Evolutionary conservation across 2,888 invertebrate genomes (phyloP), one percentile per base, ranked within the genome.

Genomic region (Stramonita haemastoma): DNA sequence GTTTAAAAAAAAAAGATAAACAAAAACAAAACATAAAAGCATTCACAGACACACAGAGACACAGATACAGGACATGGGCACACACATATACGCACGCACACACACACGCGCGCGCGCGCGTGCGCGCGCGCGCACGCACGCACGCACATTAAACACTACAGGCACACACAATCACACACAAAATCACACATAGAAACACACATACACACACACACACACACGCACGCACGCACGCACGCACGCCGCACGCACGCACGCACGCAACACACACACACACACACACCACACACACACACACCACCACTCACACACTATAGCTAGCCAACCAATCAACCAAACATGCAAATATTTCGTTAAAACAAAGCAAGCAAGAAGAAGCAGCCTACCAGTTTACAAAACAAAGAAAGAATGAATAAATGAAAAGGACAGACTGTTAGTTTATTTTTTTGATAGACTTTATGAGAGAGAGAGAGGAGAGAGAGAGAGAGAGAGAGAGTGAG

Each of bases 261-360:
- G 13, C 57, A n/a, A 84, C 84, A 84, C 84, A 84, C 84, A 84
- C 84, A 84, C 84, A 56, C 84, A 84, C 57, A 56, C 84, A 84
- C 84, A 84, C 84, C 84, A 57, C 86, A 86, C 66, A 86, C 86
- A 66, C 86, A 66, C 86, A 66, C 86, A 56, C 66, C 29, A 85
- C 84, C 26, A 56, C 84, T 22, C 84, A 46, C 56, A 46, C 84
- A 19, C 84, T 5, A 34, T 46, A 46, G 46, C 46, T 8, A 46
- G 46, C 46, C 46, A 46, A 8, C 46, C 46, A 46, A 8, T 46
- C 46, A 46, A 46, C 46, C 46, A 46, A 46, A 46, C 46, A 46
- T 46, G 46, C 46, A 46, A 46, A 46, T 46, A 46, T 46, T 46
- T 8, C 46, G 4, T 46, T n/a, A 46, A 46, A 46, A 46, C 46